Percentiles rank a stretch among this genome's conserved stretches.
These are phyloP conservation scores for Clunio marinus DNA, from an alignment of 2,888 invertebrate genomes.

Conservation along the genomic window DNA sequence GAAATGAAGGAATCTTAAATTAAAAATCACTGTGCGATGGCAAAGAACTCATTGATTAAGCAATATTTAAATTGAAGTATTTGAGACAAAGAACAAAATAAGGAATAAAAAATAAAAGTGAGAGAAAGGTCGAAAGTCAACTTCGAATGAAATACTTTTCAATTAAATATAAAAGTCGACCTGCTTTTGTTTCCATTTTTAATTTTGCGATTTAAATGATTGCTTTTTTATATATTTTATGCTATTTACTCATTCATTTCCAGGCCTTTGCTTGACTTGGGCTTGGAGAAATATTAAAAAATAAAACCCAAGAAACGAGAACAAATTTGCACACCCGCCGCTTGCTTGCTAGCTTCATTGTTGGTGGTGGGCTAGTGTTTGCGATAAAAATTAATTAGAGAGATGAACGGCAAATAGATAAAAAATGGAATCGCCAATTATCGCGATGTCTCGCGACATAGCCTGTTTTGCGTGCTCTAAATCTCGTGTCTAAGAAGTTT, in stretches of 20 bases:
- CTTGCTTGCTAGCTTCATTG: too few relatives aligned
- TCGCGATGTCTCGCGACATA: neutral
- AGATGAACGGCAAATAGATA: constrained; percentile 14
- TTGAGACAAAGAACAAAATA: too few relatives aligned
- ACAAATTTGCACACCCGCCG: constrained; percentile 1
- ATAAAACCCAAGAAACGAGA: too few relatives aligned
- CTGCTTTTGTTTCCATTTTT: neutral
- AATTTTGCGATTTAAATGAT: too few relatives aligned
- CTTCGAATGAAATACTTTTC: constrained; percentile 11
- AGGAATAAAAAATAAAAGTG: too few relatives aligned
- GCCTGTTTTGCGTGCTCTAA: neutral
- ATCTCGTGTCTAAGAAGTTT: neutral
- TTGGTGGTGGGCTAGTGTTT: neutral
- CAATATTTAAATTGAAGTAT: too few relatives aligned
- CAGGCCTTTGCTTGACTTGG: neutral
- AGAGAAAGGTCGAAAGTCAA: neutral
- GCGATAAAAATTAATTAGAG: constrained; percentile 22
- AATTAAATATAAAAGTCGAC: constrained; percentile 9
- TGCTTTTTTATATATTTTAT: neutral
- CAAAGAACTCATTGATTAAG: too few relatives aligned
- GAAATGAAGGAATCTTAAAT: constrained; percentile 8
- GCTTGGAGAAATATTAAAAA: neutral
- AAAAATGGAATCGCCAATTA: neutral
- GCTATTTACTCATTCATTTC: neutral
- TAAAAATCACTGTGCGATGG: too few relatives aligned